These are phyloP conservation scores for Drosophila pachea DNA, from an alignment of 1,140 invertebrate species.

Conservation along the genomic window DNA sequence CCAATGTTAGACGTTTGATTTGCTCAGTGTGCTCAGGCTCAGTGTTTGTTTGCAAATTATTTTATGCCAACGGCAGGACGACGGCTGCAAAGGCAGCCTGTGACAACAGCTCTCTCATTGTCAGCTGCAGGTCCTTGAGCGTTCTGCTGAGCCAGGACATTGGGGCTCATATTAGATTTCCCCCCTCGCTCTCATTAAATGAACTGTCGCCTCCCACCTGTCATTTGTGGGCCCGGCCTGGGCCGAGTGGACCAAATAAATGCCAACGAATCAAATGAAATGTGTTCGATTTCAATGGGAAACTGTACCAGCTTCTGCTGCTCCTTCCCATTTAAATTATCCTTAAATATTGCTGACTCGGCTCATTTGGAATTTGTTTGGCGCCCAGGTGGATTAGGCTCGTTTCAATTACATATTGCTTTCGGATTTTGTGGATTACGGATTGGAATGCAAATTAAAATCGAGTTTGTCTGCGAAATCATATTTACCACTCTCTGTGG, in stretches of 20 bases:
- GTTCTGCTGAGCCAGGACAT: slow-evolving; percentile 1
- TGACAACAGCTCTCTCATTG: slow-evolving; percentile 29
- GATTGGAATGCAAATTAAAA: slow-evolving; percentile 25
- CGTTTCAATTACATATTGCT: slow-evolving; percentile 38
- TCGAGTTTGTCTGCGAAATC: background rate
- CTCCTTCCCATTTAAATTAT: slow-evolving; percentile 59
- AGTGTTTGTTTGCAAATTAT: slow-evolving; percentile 70
- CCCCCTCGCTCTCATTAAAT: slow-evolving; percentile 57
- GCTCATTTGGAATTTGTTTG: slow-evolving; percentile 32
- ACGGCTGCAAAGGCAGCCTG: slow-evolving; percentile 42
- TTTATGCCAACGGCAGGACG: slow-evolving; percentile 53
- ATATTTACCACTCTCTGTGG: background rate
- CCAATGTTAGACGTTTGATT: slow-evolving; percentile 43
- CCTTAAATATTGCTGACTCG: slow-evolving; percentile 59
- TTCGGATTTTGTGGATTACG: background rate
- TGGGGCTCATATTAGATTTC: slow-evolving; percentile 60
- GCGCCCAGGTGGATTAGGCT: slow-evolving; percentile 28
- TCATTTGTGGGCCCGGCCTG: background rate
- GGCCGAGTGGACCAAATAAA: slow-evolving; percentile 45
- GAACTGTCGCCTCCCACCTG: slow-evolving; percentile 54
- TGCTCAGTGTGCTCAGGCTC: slow-evolving; percentile 53
- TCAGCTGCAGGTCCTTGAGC: slow-evolving; percentile 34
- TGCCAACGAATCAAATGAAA: slow-evolving; percentile 64
- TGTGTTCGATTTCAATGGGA: slow-evolving; percentile 37
- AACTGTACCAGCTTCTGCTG: slow-evolving; percentile 11